Conservation (phyloP, 2,797 vertebrate species). For the Arctocebus calabarensis region DNA sequence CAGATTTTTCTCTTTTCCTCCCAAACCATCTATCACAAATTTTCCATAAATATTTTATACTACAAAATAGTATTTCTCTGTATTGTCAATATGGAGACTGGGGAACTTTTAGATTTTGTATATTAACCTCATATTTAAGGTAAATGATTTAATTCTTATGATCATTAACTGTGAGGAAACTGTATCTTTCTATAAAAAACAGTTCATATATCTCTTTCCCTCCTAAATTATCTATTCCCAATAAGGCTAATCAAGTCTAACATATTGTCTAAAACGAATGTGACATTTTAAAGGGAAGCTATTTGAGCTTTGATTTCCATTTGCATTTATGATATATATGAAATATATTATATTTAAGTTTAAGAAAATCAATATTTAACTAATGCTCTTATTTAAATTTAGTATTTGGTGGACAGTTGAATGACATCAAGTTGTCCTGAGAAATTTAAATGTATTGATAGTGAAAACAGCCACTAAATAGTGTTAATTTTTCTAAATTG, state of each 20-base stretch:
- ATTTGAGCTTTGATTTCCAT: conserved; percentile 45
- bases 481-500: conserved; percentile 4
- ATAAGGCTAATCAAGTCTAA: background rate
- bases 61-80: conserved; percentile 66
- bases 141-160: conserved; percentile 42
- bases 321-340: background rate
- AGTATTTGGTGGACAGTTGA: conserved; percentile 22
- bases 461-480: background rate
- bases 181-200: conserved; percentile 29
- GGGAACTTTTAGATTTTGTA: background rate
- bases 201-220: conserved; percentile 32
- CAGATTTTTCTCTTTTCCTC: conserved; percentile 37
- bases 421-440: background rate
- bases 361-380: conserved; percentile 39
- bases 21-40: conserved; percentile 12
- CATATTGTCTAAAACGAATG: background rate
- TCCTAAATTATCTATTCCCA: background rate
- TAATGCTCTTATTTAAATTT: background rate
- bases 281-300: background rate
- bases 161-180: background rate
- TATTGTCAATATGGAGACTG: conserved; percentile 32
- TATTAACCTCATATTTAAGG: conserved; percentile 30
- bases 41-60: conserved; percentile 75
- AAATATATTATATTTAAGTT: background rate
- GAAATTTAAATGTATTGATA: background rate